Conservation (phyloP, 2,797 vertebrate genomes). For the Hapalemur alaotrensis region DNA sequence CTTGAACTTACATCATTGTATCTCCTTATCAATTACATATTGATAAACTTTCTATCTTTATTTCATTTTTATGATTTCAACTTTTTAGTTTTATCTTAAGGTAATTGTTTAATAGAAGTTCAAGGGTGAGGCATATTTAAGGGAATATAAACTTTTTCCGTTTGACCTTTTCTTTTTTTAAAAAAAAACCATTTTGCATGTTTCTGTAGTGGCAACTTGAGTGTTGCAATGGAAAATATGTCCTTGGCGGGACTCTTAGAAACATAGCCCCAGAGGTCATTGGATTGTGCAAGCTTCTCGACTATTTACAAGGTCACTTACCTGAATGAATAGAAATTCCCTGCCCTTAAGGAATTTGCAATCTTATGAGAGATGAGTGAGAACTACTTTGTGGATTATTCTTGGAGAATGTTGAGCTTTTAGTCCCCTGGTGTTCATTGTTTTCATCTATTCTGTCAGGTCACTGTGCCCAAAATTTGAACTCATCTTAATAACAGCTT, state of each 20-base stretch:
- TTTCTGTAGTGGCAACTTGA: conserved; percentile 11
- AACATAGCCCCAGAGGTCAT: not conserved
- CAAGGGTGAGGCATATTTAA: not conserved
- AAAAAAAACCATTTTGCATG: not conserved
- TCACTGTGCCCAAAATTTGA: not conserved
- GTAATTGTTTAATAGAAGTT: not conserved
- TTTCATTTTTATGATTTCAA: not conserved
- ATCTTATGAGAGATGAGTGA: not conserved
- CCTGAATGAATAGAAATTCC: not conserved
- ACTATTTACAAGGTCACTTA: not conserved
- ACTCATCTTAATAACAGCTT: not conserved
- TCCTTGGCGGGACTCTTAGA: conserved; percentile 2
- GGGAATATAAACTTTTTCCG: not conserved
- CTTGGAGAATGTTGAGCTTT: not conserved
- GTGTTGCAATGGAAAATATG: not conserved
- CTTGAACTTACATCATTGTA: not conserved
- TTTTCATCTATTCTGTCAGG: not conserved
- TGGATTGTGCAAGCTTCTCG: not conserved
- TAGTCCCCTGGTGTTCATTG: not conserved
- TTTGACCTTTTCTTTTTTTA: not conserved
- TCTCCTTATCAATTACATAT: not conserved
- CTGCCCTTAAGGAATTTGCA: not conserved
- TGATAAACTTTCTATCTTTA: not conserved
- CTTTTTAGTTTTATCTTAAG: not conserved
- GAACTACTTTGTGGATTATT: not conserved